These are phyloP conservation scores for Drosophila fungiperda DNA, from an alignment of 2,888 invertebrate genomes.

Conservation along the genomic window DNA sequence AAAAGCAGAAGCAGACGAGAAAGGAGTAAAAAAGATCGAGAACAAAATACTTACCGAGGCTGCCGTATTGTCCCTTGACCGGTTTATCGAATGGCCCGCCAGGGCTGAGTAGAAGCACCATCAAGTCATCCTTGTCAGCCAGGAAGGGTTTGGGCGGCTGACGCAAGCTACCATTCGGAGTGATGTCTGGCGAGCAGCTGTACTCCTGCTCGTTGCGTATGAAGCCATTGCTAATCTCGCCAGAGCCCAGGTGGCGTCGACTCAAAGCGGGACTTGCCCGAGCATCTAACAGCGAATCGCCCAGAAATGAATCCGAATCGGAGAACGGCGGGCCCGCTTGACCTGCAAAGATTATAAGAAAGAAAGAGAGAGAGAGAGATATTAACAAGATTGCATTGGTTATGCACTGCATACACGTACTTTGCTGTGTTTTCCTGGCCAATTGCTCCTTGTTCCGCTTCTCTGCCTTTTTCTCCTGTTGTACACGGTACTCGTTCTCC, in stretches of 20 bases:
- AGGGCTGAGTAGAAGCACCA: constrained; percentile 92
- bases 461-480: constrained; percentile 94
- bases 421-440: constrained; percentile 87
- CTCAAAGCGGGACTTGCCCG: constrained; percentile 89
- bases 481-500: constrained; percentile 93
- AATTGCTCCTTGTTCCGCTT: constrained; percentile 90
- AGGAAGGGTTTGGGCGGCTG: constrained; percentile 90
- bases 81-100: constrained; percentile 88
- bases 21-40: neutral
- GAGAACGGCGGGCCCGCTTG: constrained; percentile 90
- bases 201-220: constrained; percentile 78
- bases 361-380: too few relatives aligned
- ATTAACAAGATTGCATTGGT: neutral
- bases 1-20: neutral
- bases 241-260: constrained; percentile 89
- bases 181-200: constrained; percentile 88
- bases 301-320: constrained; percentile 90
- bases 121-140: constrained; percentile 90
- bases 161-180: constrained; percentile 94
- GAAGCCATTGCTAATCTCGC: constrained; percentile 77
- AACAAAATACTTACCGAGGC: constrained; percentile 87
- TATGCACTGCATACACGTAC: constrained; percentile 84
- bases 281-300: constrained; percentile 92
- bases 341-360: constrained; percentile 82
- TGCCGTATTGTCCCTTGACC: constrained; percentile 90